A percentile compares a stretch with the other conserved stretches of the same genome.
These are phyloP conservation scores for Austrofundulus limnaeus DNA, from an alignment of 2,113 vertebrate genomes.

Conservation along the genomic window DNA sequence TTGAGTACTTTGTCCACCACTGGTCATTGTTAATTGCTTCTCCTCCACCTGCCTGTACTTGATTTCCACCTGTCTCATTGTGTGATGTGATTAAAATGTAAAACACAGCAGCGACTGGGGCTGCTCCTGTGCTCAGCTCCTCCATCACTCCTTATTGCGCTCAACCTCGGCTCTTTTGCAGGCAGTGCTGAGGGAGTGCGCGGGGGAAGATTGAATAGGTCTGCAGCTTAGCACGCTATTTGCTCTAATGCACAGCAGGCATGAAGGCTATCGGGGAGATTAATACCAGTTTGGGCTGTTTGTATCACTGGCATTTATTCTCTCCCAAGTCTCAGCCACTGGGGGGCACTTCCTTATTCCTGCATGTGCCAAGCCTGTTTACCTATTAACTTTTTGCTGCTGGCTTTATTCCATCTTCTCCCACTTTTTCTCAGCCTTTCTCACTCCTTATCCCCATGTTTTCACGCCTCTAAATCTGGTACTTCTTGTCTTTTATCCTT, in stretches of 20 bases:
- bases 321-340: slow-evolving; percentile 66
- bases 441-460: slow-evolving; percentile 2
- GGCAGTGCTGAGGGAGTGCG: slow-evolving; percentile 53
- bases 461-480: slow-evolving; percentile 29
- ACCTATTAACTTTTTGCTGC: slow-evolving; percentile 44
- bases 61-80: slow-evolving; percentile 69
- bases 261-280: slow-evolving; percentile 75
- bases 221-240: slow-evolving; percentile 66
- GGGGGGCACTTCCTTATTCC: slow-evolving; percentile 60
- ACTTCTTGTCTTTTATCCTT: slow-evolving; percentile 7
- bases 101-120: slow-evolving; percentile 54
- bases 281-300: slow-evolving; percentile 74
- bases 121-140: slow-evolving; percentile 36
- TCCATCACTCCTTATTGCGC: slow-evolving; percentile 74
- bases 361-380: slow-evolving; percentile 45
- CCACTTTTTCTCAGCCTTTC: neutral
- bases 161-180: slow-evolving; percentile 63
- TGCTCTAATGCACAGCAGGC: slow-evolving; percentile 70
- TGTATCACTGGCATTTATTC: slow-evolving; percentile 77
- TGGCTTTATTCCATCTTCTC: slow-evolving; percentile 14
- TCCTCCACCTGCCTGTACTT: slow-evolving; percentile 43
- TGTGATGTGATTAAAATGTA: slow-evolving; percentile 79
- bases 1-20: too few relatives aligned
- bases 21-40: slow-evolving; percentile 59
- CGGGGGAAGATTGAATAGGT: slow-evolving; percentile 68